Conservation (phyloP, 2,797 vertebrate species). For the Heteromormyrus szaboi region DNA sequence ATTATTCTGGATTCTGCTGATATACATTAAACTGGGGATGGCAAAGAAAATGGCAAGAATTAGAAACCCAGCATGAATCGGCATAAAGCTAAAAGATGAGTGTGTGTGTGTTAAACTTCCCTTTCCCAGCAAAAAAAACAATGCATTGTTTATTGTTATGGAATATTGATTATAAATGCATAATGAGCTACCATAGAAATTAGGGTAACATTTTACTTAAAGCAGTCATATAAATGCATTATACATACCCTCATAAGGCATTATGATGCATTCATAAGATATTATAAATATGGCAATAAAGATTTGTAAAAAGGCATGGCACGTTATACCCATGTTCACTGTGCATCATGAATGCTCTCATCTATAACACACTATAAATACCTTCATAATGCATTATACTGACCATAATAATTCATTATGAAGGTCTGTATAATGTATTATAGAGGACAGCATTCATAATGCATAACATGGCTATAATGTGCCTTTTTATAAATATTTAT, state of each 20-base stretch:
- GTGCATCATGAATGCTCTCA: neutral
- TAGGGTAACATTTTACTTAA: neutral
- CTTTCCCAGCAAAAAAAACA: constrained; percentile 36
- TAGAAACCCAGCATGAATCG: constrained; percentile 42
- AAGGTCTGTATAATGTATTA: neutral
- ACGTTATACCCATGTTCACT: neutral
- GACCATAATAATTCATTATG: neutral
- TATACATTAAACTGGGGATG: constrained; percentile 24
- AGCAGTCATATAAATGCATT: neutral
- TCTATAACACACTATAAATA: neutral
- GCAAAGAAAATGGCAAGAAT: constrained; percentile 32
- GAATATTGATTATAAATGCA: constrained; percentile 36
- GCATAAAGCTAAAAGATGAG: constrained; percentile 39
- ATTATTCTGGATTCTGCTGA: constrained; percentile 24
- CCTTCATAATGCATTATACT: neutral
- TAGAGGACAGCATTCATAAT: neutral
- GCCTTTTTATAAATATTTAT: neutral
- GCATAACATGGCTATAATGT: neutral
- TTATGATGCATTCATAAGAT: neutral
- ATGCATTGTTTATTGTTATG: constrained; percentile 43
- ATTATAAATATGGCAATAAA: neutral
- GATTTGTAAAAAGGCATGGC: neutral
- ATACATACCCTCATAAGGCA: neutral
- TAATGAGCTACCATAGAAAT: constrained; percentile 50
- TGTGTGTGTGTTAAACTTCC: neutral